Evolutionary conservation across 2,888 invertebrate genomes (phyloP).

Genomic region (Galeruca laticollis): DNA sequence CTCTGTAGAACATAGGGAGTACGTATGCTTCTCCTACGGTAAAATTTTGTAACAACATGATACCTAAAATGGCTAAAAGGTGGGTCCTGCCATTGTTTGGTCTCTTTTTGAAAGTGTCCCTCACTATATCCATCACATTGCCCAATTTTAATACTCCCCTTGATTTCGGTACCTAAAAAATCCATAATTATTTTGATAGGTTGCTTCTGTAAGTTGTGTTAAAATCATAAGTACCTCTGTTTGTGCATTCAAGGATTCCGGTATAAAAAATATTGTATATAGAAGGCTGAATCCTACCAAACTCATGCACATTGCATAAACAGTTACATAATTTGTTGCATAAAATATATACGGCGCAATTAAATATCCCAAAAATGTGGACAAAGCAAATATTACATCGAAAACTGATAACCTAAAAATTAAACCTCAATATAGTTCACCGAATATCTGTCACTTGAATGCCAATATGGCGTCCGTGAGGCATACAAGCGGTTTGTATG

Average conservation of each 20-base stretch:
- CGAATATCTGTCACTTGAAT: no score
- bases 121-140: slow-evolving; percentile 64
- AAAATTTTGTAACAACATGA: slow-evolving; percentile 62
- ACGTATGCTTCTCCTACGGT: slow-evolving; percentile 69
- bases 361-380: slow-evolving; percentile 42
- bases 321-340: slow-evolving; percentile 46
- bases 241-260: slow-evolving; percentile 43
- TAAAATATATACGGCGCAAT: slow-evolving; percentile 48
- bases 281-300: slow-evolving; percentile 38
- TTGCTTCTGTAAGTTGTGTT: no score
- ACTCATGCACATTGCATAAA: slow-evolving; percentile 38
- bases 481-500: no score
- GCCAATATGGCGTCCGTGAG: no score
- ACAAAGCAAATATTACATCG: slow-evolving; percentile 44
- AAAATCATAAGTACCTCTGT: neutral
- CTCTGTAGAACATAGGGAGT: slow-evolving; percentile 74
- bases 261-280: slow-evolving; percentile 44
- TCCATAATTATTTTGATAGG: no score
- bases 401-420: slow-evolving; percentile 53
- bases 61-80: slow-evolving; percentile 67
- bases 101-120: slow-evolving; percentile 71
- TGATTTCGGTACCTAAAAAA: neutral
- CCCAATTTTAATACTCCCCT: no score
- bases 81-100: slow-evolving; percentile 70
- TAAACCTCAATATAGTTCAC: no score